Evolutionary conservation across 2,797 vertebrate species (phyloP), one percentile per base, ranked within the genome.

Genomic region (Stomatorhinus walkeri): DNA sequence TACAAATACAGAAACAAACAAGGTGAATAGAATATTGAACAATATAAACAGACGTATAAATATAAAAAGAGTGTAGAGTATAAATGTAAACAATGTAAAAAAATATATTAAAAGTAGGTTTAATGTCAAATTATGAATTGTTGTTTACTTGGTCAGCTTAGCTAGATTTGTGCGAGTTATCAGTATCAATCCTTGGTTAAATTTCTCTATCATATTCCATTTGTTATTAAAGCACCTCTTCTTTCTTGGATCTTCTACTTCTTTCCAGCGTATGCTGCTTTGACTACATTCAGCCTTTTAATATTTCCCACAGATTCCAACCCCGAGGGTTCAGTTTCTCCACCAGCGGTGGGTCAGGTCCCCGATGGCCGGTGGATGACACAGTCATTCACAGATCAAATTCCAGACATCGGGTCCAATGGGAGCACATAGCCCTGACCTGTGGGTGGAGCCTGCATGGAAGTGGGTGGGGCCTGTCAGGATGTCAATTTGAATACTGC

Each of bases 301-400:
- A 43, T 64, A 19, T 79, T 19, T 46, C 32, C 6, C 54, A 49
- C 88, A 85, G 88, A 89, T 8, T 43, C 24, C 0, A 3, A 48
- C 40, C 5, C 32, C 1, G 43, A 59, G 9, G 88, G 24, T 59
- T 14, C 81, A 16, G 28, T 59, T 7, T 28, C 56, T 56, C 22
- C 83, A 7, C 51, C 79, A 28, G 81, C 83, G 16, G 49, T 54
- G 88, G 84, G 88, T 49, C 61, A 32, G 61, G 84, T 87, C 61
- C 59, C 61, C 0, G 88, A 54, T 12, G 88, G 88, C 19, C 46
- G 28, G 19, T 87, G 88, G 88, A 89, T 89, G 88, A 54, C 16
- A 19, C 88, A 87, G 61, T 89, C 88, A 5, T 89, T 89, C 32
- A 36, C 61, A 19, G 88, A 89, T 43, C 84, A 87, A 61, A 89